Evolutionary conservation across 2,113 vertebrate genomes (phyloP).

Genomic region (Malurus alboscapulatus): DNA sequence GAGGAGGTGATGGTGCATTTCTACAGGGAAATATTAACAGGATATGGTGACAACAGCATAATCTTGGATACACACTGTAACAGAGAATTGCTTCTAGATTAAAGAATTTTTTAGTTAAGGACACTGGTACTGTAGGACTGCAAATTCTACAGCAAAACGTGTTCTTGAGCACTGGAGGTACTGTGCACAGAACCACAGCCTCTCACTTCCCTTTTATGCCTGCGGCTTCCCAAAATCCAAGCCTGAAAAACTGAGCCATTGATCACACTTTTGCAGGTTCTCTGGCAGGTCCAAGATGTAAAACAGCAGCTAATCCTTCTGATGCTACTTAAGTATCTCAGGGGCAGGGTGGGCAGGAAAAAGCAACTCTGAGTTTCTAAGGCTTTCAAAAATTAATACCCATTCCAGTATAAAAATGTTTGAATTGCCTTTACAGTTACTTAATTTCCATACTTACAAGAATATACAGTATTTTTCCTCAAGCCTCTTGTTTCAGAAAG

Average conservation of each 20-base stretch:
- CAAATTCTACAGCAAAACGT: not conserved
- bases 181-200: not conserved
- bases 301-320: not conserved
- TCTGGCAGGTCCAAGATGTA: not conserved
- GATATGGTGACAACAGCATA: not conserved
- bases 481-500: not conserved
- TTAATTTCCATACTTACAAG: not conserved
- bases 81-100: not conserved
- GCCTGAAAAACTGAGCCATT: not conserved
- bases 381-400: not conserved
- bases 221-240: not conserved
- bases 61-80: fast-evolving
- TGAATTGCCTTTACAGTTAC: not conserved
- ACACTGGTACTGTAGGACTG: not conserved
- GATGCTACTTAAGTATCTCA: not conserved
- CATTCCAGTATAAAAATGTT: not conserved
- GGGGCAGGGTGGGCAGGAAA: not conserved
- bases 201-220: not conserved
- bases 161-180: not conserved
- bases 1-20: not conserved
- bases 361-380: not conserved
- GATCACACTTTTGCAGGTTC: not conserved
- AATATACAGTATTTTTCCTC: not conserved
- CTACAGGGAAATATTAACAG: not conserved
- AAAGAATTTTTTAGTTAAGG: not conserved